A percentile compares a stretch with the other conserved stretches of the same genome.
Evolutionary conservation across 2,888 invertebrate genomes (phyloP).

Genomic region (Stenichneumon culpator): DNA sequence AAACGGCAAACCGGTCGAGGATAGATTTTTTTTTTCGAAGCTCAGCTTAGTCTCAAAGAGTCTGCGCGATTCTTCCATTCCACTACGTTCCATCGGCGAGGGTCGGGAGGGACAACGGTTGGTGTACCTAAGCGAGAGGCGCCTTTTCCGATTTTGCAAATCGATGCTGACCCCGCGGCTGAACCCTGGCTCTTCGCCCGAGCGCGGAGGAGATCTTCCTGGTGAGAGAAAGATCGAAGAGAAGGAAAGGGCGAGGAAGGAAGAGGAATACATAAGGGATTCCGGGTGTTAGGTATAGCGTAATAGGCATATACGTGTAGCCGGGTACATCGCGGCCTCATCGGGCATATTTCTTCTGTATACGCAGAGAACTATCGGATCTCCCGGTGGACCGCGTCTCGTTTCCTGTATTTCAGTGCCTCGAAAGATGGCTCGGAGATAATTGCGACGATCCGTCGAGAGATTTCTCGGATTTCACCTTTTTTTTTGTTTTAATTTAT

Average conservation of each 20-base stretch:
- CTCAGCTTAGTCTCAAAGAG: constrained; percentile 13
- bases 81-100: constrained; percentile 42
- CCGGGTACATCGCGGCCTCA: constrained; percentile 28
- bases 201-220: constrained; percentile 44
- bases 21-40: constrained; percentile 21
- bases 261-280: constrained; percentile 40
- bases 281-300: constrained; percentile 44
- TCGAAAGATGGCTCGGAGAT: constrained; percentile 13
- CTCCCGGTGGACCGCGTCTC: not conserved
- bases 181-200: constrained; percentile 48
- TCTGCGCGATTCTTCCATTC: constrained; percentile 54
- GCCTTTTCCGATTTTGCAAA: constrained; percentile 68
- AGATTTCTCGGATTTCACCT: not conserved
- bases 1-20: constrained; percentile 60
- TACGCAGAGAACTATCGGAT: constrained; percentile 22
- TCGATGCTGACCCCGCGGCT: constrained; percentile 63
- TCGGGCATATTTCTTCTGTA: constrained; percentile 9
- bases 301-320: constrained; percentile 46
- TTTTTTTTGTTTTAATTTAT: not conserved
- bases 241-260: constrained; percentile 50
- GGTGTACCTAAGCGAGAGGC: constrained; percentile 54
- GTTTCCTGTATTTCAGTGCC: constrained; percentile 29
- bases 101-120: constrained; percentile 47
- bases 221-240: constrained; percentile 44
- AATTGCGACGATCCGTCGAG: constrained; percentile 35